These are phyloP conservation scores for Lysandra coridon DNA, from an alignment of 2,888 invertebrate genomes.

Conservation along the genomic window DNA sequence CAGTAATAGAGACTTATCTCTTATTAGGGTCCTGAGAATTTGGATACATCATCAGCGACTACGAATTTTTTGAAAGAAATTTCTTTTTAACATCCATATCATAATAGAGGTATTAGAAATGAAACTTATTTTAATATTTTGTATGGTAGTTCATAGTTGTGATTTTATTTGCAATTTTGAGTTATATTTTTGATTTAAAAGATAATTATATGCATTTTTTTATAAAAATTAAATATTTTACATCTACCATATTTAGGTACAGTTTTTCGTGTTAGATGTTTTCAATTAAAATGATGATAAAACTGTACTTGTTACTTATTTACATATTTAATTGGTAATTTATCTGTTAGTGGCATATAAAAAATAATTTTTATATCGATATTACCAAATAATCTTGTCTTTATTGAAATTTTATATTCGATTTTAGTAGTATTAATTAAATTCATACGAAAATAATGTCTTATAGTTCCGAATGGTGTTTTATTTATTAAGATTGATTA, in stretches of 20 bases:
- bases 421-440: neutral
- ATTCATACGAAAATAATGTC: neutral
- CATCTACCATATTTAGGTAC: neutral
- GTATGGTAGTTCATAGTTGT: too few relatives aligned
- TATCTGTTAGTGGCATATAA: neutral
- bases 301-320: neutral
- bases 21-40: neutral
- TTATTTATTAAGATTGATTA: neutral
- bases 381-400: neutral
- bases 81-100: too few relatives aligned
- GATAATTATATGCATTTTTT: too few relatives aligned
- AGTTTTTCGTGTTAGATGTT: neutral
- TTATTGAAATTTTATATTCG: neutral
- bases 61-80: neutral
- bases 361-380: neutral
- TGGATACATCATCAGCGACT: neutral
- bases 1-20: constrained; percentile 21
- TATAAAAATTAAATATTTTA: neutral
- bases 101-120: too few relatives aligned
- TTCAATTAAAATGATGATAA: neutral
- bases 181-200: too few relatives aligned
- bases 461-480: neutral
- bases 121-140: too few relatives aligned
- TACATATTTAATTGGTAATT: neutral
- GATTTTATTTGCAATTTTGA: too few relatives aligned